Evolutionary conservation across 2,797 vertebrate species (phyloP), one percentile per base, ranked within the genome.

Genomic region (Bufotes viridis): DNA sequence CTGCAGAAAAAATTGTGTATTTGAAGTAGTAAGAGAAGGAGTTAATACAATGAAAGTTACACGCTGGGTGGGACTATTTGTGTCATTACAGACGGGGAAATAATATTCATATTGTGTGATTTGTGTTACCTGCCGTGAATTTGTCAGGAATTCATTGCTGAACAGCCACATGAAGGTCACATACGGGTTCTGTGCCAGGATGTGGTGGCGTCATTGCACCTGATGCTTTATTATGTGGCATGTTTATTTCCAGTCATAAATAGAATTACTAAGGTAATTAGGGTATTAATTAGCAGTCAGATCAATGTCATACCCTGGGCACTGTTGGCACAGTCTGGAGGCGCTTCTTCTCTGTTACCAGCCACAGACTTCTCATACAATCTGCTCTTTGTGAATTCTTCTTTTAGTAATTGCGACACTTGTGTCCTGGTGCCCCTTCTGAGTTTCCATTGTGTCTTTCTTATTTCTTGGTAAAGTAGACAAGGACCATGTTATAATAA

Each of bases 381-480:
- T 81, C 11, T 7, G 29, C 11, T 65, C 58, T 65, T 81, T 63
- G 57, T 80, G 57, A 17, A 67, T 51, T 78, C n/a, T 22, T 60
- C 20, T 58, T 22, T 34, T 20, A 4, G 58, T 80, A 29, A 61
- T 8, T 81, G 60, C 49, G 20, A 81, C 60, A 42, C 8, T 80
- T 13, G 78, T 10, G 9, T 11, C 15, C 14, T 63, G 18, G 11
- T 49, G 10, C 9, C 55, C 10, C n/a, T 29, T 57, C 67, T 70
- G 29, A 72, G 69, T 3, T 42, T 72, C 15, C 69, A 72, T 72
- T 75, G 79, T 81, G 53, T 51, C 26, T 42, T 61, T 58, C 57
- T 58, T 80, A 58, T 34, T 29, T 34, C 57, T 61, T 61, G 61
- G 78, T 81, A 61, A n/a, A 65, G 20, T 63, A 81, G 22, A 81